phyloP scores from a whole-genome alignment of 2,113 vertebrate genomes.

The Xyliphius kryptos region DNA sequence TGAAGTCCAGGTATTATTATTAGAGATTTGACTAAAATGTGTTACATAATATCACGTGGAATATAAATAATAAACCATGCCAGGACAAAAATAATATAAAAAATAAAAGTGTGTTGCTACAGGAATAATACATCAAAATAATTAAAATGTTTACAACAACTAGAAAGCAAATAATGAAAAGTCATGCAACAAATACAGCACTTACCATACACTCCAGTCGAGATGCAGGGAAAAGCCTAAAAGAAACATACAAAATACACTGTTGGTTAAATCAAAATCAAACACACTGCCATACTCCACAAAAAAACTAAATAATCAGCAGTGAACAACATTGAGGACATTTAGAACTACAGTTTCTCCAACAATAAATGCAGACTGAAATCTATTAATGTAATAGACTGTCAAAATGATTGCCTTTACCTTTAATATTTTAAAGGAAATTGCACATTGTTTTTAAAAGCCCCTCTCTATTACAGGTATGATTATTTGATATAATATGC shows the following conservation, averaged over 20 bases:
- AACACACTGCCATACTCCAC: background rate
- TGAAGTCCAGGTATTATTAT: constrained; percentile 11
- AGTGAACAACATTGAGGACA: background rate
- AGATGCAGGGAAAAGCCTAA: constrained; percentile 86
- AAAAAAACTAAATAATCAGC: background rate
- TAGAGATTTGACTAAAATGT: background rate
- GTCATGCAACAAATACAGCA: constrained; percentile 21
- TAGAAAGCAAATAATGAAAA: background rate
- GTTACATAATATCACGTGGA: background rate
- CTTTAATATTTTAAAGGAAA: no score
- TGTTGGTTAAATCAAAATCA: no score
- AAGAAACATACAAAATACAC: constrained; percentile 22
- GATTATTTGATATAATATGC: no score
- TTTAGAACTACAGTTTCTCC: no score
- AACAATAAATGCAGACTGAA: no score
- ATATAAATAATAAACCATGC: background rate
- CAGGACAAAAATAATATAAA: no score
- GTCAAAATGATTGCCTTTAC: no score
- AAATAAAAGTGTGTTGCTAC: background rate
- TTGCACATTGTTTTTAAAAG: no score
- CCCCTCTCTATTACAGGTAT: no score
- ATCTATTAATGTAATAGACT: no score
- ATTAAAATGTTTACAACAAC: constrained; percentile 2
- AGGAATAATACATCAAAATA: constrained; percentile 8
- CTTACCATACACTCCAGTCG: constrained; percentile 84